Base-by-base conservation (phyloP, 2,888 invertebrate species). In the Entomobrya multifasciata region DNA sequence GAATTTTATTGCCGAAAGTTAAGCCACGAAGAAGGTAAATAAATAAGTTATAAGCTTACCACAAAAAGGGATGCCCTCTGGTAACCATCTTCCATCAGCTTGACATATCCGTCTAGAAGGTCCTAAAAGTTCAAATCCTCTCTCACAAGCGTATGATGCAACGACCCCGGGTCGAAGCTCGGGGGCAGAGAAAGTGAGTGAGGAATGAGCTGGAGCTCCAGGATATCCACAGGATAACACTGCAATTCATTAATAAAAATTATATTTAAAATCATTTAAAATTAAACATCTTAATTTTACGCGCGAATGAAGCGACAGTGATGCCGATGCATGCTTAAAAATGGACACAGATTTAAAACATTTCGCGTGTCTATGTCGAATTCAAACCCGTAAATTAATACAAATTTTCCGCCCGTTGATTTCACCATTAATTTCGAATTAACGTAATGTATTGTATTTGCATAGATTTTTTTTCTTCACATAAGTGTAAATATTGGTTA, bases 41-140 rank as follows among this genome's bases (percentile, higher is more conserved):
- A 52, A 15, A 52, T 8, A 15, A 20, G 22, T 36, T 11, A 41
- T 30, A 15, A 20, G 20, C 96, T 96, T 92, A 98, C 98, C 98
- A 93, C 98, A 98, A 93, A 98, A 98, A 6, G 98, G 98, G 91
- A 98, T 96, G 84, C 97, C 98, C 92, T 97, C 96, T 0, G 97
- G 98, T 8, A 94, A 93, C 98, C 98, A 98, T 57, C 94, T 94
- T 13, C 96, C 96, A 90, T 95, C 94, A 0, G 92, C 90, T 70
- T 95, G 95, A 92, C 98, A 98, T 20, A 95, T 94, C 88, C 97
- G 93, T 88, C 97, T 93, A 0, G 96, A 94, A 0, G 97, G 97
- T 0, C 98, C 98, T n/a, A 98, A 94, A 0, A 98, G 94, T 92
- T 98, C 97, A 92, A 97, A 98, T 15, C 97, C 97, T 80, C 88